Percentiles rank a stretch among this genome's conserved stretches.
Evolutionary conservation across 2,888 invertebrate species (phyloP).

Genomic region (Rhynchonema sp.): DNA sequence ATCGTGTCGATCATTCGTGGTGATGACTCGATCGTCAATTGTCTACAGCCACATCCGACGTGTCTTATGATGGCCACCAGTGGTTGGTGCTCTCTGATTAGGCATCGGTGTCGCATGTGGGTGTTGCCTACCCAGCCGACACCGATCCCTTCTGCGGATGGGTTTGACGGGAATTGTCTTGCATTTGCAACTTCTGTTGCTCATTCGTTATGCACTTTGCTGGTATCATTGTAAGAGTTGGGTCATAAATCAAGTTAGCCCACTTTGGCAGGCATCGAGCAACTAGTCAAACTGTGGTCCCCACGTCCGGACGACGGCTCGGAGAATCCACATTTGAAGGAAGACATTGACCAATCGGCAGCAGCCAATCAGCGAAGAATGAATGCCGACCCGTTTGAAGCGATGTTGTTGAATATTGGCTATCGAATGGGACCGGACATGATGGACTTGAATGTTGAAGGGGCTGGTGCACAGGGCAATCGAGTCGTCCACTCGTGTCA

Average conservation of each 20-base stretch:
- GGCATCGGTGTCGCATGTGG: too few relatives aligned
- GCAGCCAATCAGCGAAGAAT: slow-evolving; percentile 80
- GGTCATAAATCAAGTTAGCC: not conserved
- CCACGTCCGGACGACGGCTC: slow-evolving; percentile 55
- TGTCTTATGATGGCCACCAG: slow-evolving; percentile 74
- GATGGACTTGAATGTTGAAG: not conserved
- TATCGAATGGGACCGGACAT: slow-evolving; percentile 21
- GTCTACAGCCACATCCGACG: slow-evolving; percentile 73
- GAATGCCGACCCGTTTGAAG: slow-evolving; percentile 79
- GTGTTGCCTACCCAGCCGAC: too few relatives aligned
- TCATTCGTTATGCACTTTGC: too few relatives aligned
- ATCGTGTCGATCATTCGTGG: slow-evolving; percentile 64
- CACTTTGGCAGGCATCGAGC: slow-evolving; percentile 55
- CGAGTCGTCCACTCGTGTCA: too few relatives aligned
- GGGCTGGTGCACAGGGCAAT: too few relatives aligned
- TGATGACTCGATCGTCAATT: slow-evolving; percentile 86
- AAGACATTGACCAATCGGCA: slow-evolving; percentile 45
- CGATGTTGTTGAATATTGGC: slow-evolving; percentile 47
- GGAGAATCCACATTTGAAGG: slow-evolving; percentile 43
- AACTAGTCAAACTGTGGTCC: slow-evolving; percentile 73
- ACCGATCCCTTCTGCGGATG: too few relatives aligned
- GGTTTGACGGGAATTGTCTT: too few relatives aligned
- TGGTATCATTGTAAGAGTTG: too few relatives aligned
- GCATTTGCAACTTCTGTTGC: too few relatives aligned
- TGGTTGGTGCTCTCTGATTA: too few relatives aligned